Evolutionary conservation across 2,797 vertebrate species (phyloP), one percentile per base, ranked within the genome.

Genomic region (Myotis vivesi): DNA sequence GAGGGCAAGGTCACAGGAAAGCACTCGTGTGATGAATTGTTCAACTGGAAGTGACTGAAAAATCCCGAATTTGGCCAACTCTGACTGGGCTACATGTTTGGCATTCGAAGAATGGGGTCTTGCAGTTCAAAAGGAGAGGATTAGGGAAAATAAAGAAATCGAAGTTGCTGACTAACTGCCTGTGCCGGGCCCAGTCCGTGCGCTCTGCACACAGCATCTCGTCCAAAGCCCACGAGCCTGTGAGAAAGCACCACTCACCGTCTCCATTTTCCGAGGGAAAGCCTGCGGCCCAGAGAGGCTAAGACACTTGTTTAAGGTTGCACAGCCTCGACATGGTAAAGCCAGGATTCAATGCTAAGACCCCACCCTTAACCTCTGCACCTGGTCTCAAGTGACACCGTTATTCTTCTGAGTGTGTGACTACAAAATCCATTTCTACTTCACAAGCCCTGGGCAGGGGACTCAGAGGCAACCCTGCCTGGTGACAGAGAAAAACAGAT

Each of bases 111-210:
- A 41, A 62, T 8, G n/a, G 36, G 3, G 22, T 51, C 53, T 53
- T 64, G 4, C 6, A 0, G 11, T 17, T 76, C 28, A 46, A 16
- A 49, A 73, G 2, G 6, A 38, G 81, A 81, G 41, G 69, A 6
- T 73, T 13, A 10, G 53, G 16, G 25, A 44, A 62, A 53, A 44
- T 6, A 11, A 53, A 76, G 73, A 19, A 11, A n/a, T 4, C 71
- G 49, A 16, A 79, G 62, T 6, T 28, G 36, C 38, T 28, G 38
- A 33, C 28, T 38, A 20, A 1, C 23, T 4, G 49, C 17, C 19
- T 71, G 25, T n/a, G 0, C 62, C 0, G 0, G 53, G 51, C 79
- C 79, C 25, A 0, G 44, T 5, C 36, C 10, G 0, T 0, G 38
- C 3, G 2, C 81, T 83, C 30, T 1, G 6, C 46, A n/a, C 90